Conservation (phyloP, 2,888 invertebrate species). For the Eueremaeus valkanovi region DNA sequence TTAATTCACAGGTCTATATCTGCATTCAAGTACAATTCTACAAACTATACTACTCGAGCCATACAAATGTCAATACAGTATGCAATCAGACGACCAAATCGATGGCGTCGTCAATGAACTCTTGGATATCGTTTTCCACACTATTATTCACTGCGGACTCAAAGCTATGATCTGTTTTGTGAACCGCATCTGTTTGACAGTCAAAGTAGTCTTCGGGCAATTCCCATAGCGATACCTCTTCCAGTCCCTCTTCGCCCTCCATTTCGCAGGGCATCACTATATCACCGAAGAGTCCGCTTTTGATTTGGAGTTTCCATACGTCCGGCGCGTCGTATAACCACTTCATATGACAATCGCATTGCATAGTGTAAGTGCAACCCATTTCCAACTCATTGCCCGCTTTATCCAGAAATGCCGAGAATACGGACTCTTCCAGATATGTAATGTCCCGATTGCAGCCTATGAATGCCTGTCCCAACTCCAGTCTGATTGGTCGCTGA, state of each 20-base stretch:
- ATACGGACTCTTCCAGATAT: neutral
- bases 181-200: neutral
- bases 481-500: neutral
- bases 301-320: neutral
- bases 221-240: constrained; percentile 2
- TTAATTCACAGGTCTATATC: too few species aligned
- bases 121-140: neutral
- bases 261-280: neutral
- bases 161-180: neutral
- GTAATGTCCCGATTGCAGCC: constrained; percentile 13
- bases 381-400: neutral
- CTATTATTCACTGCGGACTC: neutral
- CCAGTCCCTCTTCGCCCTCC: neutral
- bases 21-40: too few species aligned
- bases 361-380: constrained; percentile 1
- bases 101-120: neutral
- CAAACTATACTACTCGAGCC: too few species aligned
- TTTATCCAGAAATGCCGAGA: constrained; percentile 6
- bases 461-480: neutral
- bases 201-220: constrained; percentile 3
- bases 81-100: neutral
- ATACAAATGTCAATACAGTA: too few species aligned
- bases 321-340: neutral
- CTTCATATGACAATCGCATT: constrained; percentile 14
- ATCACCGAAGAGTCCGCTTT: neutral